phyloP scores from a whole-genome alignment of 2,797 vertebrate genomes.

The Cyprinodon diabolis region DNA sequence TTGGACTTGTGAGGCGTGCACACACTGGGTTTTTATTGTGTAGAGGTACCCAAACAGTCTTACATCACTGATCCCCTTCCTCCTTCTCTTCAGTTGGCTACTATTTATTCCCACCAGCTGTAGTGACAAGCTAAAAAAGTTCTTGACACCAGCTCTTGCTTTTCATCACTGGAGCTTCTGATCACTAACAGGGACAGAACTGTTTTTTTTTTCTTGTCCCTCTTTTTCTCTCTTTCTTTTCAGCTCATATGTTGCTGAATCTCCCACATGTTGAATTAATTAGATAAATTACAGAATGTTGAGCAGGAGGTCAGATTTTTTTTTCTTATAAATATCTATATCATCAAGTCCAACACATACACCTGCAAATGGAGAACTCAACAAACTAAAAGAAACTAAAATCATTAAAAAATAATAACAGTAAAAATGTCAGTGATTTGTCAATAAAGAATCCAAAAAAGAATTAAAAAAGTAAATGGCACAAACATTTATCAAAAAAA shows the following conservation, averaged over 20 bases:
- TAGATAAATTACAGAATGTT: neutral
- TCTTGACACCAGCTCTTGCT: slow-evolving; percentile 90
- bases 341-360: neutral
- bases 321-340: neutral
- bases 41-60: slow-evolving; percentile 79
- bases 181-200: slow-evolving; percentile 83
- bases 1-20: slow-evolving; percentile 70
- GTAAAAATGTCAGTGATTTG: neutral
- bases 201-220: slow-evolving; percentile 59
- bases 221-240: neutral
- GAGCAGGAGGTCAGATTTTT: neutral
- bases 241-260: slow-evolving; percentile 3
- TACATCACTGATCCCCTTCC: slow-evolving; percentile 78
- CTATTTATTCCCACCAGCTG: slow-evolving; percentile 95
- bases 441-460: neutral
- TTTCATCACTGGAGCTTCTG: slow-evolving; percentile 90
- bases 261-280: slow-evolving; percentile 1
- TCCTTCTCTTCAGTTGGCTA: slow-evolving; percentile 70
- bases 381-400: neutral
- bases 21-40: slow-evolving; percentile 73
- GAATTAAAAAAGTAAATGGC: neutral
- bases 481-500: neutral
- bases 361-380: neutral
- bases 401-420: neutral
- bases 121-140: slow-evolving; percentile 89